Conservation (phyloP, 2,113 vertebrate genomes). For the Rhea americana region DNA sequence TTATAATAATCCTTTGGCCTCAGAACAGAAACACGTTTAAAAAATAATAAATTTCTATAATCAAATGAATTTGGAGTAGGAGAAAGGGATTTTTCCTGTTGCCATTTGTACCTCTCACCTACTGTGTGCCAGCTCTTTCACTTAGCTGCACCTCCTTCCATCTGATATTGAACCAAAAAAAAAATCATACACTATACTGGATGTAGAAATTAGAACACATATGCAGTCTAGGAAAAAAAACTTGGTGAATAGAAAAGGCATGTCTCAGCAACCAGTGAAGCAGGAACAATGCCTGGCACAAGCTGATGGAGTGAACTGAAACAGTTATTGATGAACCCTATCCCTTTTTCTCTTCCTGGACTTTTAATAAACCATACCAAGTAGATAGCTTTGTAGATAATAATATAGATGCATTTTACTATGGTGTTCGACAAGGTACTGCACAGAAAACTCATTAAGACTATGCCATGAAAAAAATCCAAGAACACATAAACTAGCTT, state of each 20-base stretch:
- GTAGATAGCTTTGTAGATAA: neutral
- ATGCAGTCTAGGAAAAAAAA: slow-evolving; percentile 3
- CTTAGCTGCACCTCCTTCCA: slow-evolving; percentile 16
- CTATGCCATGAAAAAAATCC: neutral
- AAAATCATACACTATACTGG: neutral
- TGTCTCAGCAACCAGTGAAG: slow-evolving; percentile 26
- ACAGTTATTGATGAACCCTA: slow-evolving; percentile 31
- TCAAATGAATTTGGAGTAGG: neutral
- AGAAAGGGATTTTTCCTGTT: neutral
- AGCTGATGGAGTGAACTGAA: neutral
- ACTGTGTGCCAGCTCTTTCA: neutral
- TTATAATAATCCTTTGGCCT: neutral
- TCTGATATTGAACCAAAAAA: neutral
- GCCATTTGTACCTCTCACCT: neutral
- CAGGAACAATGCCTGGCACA: slow-evolving; percentile 21
- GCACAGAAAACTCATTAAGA: slow-evolving; percentile 31
- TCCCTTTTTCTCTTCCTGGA: neutral
- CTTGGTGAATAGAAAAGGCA: slow-evolving; percentile 25
- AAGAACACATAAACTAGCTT: neutral
- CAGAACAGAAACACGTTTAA: neutral
- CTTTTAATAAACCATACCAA: slow-evolving; percentile 17
- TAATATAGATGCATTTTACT: neutral
- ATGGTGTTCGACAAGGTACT: slow-evolving; percentile 1
- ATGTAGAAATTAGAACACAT: neutral
- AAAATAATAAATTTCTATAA: slow-evolving; percentile 2